Evolutionary conservation across 2,797 vertebrate genomes (phyloP), one percentile per base, ranked within the genome.

Genomic region (Forpus xanthops): DNA sequence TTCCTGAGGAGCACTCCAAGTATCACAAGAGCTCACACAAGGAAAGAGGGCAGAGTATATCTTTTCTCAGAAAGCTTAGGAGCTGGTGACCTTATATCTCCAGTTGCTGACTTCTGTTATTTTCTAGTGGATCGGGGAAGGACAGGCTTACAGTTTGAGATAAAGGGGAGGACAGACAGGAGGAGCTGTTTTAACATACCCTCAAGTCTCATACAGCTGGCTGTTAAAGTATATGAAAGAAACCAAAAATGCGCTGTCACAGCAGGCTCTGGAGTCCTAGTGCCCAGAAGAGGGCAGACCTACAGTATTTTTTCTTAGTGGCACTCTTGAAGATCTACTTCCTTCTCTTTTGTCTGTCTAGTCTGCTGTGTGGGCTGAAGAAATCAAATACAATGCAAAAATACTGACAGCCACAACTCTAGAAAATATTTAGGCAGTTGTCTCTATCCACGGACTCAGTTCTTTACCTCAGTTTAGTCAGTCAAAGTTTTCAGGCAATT

Each of bases 201-300:
- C 53, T 71, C 55, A 67, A 44, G 44, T 61, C n/a, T 71, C 75
- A 33, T n/a, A 31, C 24, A 58, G 18, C 12, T 87, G 37, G 5
- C 21, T 81, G 41, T 35, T 47, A 55, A 67, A 41, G 6, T 18
- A 7, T 3, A 5, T 73, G 74, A 86, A 11, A 41, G 41, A 70
- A 92, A 73, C 37, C 37, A 84, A 93, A 95, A 83, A 45, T 17
- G 21, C 45, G 71, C 75, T 84, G 89, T 94, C 93, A 94, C 84
- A 66, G 18, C 31, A 77, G 89, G 83, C 55, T 95, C 96, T 97
- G 94, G 95, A 96, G 96, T 93, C 65, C 84, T 75, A 77, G 78
- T 97, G 98, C 98, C 98, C 98, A 98, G 98, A 98, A 99, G 98
- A 98, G 98, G 98, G 98, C 98, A 98, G 98, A 96, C 98, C 98